A percentile compares a stretch with the other conserved stretches of the same genome.
These are phyloP conservation scores for Drosophila subobscura DNA, from an alignment of 1,140 invertebrate genomes.

Conservation along the genomic window DNA sequence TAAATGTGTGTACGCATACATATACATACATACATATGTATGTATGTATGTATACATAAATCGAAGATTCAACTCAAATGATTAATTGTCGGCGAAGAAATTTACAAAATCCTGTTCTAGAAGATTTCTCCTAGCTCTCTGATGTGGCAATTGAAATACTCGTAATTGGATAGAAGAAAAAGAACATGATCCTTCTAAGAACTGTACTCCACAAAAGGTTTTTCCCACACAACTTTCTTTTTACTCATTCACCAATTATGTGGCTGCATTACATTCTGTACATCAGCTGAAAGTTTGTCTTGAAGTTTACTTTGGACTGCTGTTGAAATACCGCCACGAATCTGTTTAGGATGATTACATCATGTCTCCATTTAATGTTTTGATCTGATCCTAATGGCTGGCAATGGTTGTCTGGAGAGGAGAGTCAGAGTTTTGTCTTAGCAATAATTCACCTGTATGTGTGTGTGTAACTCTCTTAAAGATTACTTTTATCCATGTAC, in stretches of 20 bases:
- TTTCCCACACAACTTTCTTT: too few relatives aligned
- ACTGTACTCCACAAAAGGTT: too few relatives aligned
- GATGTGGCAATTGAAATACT: neutral
- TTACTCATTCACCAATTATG: too few relatives aligned
- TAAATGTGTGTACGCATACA: slow-evolving; percentile 19
- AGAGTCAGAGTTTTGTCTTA: slow-evolving; percentile 21
- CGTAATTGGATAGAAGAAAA: neutral
- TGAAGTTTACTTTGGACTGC: too few relatives aligned
- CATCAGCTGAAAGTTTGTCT: too few relatives aligned
- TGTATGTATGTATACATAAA: slow-evolving; percentile 16
- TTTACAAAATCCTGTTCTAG: slow-evolving; percentile 39
- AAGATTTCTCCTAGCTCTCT: slow-evolving; percentile 44
- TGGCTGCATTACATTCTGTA: too few relatives aligned
- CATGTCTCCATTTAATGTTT: neutral
- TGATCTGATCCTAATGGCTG: neutral
- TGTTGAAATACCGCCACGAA: too few relatives aligned
- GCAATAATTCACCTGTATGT: slow-evolving; percentile 23
- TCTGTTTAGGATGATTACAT: too few relatives aligned
- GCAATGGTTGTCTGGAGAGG: slow-evolving; percentile 9
- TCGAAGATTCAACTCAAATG: slow-evolving; percentile 39
- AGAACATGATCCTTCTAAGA: too few relatives aligned
- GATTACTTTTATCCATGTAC: slow-evolving; percentile 51
- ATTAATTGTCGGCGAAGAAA: slow-evolving; percentile 38
- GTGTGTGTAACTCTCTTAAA: slow-evolving; percentile 47
- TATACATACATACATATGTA: slow-evolving; percentile 32